Base-by-base conservation (phyloP, 2,113 vertebrate species). In the Rhynchomys soricoides region DNA sequence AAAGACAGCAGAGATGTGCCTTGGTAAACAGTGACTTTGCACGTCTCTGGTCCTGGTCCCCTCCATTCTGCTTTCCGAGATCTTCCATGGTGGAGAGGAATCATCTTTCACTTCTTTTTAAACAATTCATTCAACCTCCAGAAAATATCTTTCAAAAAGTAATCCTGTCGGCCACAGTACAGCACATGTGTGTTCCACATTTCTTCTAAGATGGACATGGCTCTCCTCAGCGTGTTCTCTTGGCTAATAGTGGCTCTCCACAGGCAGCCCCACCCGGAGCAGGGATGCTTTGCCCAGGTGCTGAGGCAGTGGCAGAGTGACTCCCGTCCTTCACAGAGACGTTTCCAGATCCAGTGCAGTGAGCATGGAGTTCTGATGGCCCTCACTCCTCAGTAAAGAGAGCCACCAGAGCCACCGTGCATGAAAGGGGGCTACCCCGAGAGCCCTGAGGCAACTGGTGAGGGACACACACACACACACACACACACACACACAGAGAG, bases 311-410 rank as follows among this genome's bases (percentile, higher is more conserved):
- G 8, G 10, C 0, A 19, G 34, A 73, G 55, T 0, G 16, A 0
- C 37, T 15, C 37, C 24, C 9, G 40, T 22, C 17, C 34, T 86
- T 1, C 7, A 10, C 24, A 3, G 52, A 22, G 8, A 0, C 6
- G 0, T 5, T 0, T 75, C 37, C 7, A 1, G 11, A 4, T 0
- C 24, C 59, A 43, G 0, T 0, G 34, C 9, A 0, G 0, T 0
- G 57, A 22, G 64, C 52, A 64, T 1, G 17, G 4, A 29, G n/a
- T 24, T 13, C 29, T 3, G 9, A 4, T 0, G 3, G 48, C 52
- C 66, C 71, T 71, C 22, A 17, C n/a, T 57, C 0, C 0, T 57
- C 52, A 68, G n/a, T n/a, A n/a, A n/a, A n/a, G n/a, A n/a, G 73
- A 75, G 66, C 7, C 5, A 37, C 0, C 34, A 78, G 85, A 48